Conservation (phyloP, 2,113 vertebrate species). For the Sceloporus tristichus region DNA sequence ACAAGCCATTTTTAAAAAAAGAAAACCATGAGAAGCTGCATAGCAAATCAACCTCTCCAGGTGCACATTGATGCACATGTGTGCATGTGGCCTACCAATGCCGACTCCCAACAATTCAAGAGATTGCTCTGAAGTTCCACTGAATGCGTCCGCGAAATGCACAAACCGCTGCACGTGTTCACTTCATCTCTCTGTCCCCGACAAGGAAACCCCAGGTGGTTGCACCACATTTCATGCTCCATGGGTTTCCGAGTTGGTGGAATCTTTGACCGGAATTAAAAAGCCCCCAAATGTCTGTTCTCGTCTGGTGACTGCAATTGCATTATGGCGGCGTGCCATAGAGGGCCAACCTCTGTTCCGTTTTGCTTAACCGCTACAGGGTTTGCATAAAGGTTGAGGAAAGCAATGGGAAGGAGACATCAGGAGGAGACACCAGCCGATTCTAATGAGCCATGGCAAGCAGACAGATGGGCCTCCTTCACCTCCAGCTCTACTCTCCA, state of each 20-base stretch:
- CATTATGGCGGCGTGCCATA: not conserved
- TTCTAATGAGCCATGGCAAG: not conserved
- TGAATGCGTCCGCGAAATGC: not conserved
- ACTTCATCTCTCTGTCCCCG: not conserved
- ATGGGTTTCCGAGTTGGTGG: not conserved
- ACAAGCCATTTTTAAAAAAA: no score
- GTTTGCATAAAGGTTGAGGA: not conserved
- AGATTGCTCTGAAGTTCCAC: no score
- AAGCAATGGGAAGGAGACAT: not conserved
- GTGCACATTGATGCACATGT: no score
- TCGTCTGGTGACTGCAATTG: not conserved
- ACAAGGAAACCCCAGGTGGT: not conserved
- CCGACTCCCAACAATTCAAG: no score
- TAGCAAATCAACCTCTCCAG: no score
- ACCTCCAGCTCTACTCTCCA: not conserved
- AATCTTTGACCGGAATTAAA: constrained; percentile 14
- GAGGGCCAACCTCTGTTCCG: not conserved
- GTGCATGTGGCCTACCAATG: not conserved
- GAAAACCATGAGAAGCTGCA: no score
- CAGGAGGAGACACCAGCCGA: not conserved
- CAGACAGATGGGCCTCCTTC: no score
- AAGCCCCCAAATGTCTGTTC: not conserved
- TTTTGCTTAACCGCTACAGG: not conserved
- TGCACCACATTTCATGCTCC: not conserved
- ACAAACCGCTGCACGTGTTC: no score